These are phyloP conservation scores for Sinodicranocentrus sp. DNA, from an alignment of 2,888 invertebrate genomes.

Conservation along the genomic window DNA sequence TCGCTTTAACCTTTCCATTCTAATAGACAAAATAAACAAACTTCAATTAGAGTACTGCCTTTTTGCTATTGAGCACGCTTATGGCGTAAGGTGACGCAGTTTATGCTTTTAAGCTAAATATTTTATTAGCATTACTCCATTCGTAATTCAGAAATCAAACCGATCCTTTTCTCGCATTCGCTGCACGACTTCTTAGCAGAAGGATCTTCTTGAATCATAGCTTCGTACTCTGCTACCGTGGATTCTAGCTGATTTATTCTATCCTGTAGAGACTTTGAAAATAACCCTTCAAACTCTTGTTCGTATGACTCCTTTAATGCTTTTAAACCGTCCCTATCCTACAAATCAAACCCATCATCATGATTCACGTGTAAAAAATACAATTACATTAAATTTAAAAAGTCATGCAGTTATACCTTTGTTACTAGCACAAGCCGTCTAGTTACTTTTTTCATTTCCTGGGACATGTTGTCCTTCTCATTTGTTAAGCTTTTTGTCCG, in stretches of 20 bases:
- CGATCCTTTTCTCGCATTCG: slow-evolving; percentile 71
- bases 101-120: no score
- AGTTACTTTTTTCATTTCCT: slow-evolving; percentile 68
- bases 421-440: slow-evolving; percentile 67
- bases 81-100: no score
- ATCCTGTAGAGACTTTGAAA: slow-evolving; percentile 70
- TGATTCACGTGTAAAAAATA: no score
- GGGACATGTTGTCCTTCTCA: slow-evolving; percentile 55
- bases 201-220: slow-evolving; percentile 68
- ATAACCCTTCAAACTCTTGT: slow-evolving; percentile 72
- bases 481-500: slow-evolving; percentile 49
- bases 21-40: slow-evolving; percentile 6
- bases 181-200: slow-evolving; percentile 66
- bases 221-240: slow-evolving; percentile 72
- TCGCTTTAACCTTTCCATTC: slow-evolving; percentile 46
- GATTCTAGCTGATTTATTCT: slow-evolving; percentile 72
- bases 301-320: slow-evolving; percentile 75
- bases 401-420: slow-evolving; percentile 66
- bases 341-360: no score
- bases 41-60: no score
- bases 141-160: slow-evolving; percentile 51
- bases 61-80: no score
- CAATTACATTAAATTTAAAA: slow-evolving; percentile 10
- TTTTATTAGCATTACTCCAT: slow-evolving; percentile 71
- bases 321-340: slow-evolving; percentile 75